A percentile compares a stretch with the other conserved stretches of the same genome.
These are phyloP conservation scores for Melanaphis sacchari DNA, from an alignment of 1,140 invertebrate genomes.

Conservation along the genomic window DNA sequence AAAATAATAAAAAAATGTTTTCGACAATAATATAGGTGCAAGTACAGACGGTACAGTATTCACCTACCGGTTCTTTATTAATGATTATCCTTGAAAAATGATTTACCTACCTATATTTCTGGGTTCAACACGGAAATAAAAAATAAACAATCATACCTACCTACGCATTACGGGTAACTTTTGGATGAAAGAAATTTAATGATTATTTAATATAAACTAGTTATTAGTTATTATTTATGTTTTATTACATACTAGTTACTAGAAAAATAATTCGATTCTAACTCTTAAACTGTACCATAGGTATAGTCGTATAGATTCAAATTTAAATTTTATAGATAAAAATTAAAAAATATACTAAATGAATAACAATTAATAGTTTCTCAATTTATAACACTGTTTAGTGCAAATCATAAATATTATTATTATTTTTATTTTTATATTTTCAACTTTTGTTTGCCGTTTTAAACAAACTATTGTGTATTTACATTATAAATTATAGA, in stretches of 20 bases:
- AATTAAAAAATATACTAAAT: background rate
- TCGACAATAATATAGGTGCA: background rate
- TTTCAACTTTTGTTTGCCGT: background rate
- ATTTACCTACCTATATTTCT: background rate
- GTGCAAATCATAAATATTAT: no score
- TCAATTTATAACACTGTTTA: no score
- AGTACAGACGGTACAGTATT: background rate
- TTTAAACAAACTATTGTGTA: background rate
- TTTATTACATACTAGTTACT: background rate
- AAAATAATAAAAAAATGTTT: background rate
- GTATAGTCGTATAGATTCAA: no score
- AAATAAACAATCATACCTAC: background rate
- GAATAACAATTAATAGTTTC: background rate
- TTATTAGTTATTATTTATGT: background rate
- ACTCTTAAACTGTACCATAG: background rate
- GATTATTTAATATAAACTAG: background rate
- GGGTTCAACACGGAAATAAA: conserved; percentile 15
- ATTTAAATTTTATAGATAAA: background rate
- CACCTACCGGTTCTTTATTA: background rate
- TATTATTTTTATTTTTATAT: background rate
- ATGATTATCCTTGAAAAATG: conserved; percentile 24
- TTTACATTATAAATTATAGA: background rate
- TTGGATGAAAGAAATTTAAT: background rate
- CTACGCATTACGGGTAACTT: background rate
- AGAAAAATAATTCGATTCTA: background rate